These are phyloP conservation scores for Enhydra lutris DNA, from an alignment of 2,113 vertebrate genomes.

Conservation along the genomic window DNA sequence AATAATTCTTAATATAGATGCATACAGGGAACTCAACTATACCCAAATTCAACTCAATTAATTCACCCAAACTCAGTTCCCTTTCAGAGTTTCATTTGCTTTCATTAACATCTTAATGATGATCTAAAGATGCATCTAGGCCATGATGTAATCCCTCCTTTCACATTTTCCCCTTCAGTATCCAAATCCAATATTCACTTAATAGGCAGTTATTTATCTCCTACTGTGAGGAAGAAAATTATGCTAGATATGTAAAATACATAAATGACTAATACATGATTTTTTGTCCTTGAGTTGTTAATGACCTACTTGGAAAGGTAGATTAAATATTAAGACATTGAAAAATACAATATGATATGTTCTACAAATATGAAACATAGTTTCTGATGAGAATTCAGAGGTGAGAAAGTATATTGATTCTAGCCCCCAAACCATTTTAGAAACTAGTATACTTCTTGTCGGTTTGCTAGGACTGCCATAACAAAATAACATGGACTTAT, in stretches of 20 bases:
- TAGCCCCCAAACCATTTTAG: not conserved
- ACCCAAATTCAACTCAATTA: not conserved
- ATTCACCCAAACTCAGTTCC: not conserved
- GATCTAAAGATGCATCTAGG: not conserved
- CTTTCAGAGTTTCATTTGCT: not conserved
- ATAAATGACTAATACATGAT: not conserved
- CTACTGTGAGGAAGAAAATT: not conserved
- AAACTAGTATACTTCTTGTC: not conserved
- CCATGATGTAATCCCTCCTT: not conserved
- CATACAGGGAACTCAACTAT: not conserved
- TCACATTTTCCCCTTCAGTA: not conserved
- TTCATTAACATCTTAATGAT: not conserved
- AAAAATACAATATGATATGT: not conserved
- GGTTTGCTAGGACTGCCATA: not conserved
- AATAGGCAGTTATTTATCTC: not conserved
- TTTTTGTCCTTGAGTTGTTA: not conserved
- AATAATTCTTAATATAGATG: not conserved
- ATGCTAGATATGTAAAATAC: not conserved
- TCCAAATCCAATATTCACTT: not conserved
- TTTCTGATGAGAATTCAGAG: not conserved
- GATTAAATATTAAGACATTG: not conserved
- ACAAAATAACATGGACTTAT: not conserved
- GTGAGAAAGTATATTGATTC: not conserved
- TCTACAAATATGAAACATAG: not conserved
- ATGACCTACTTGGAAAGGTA: not conserved